Percentiles rank a stretch among this genome's conserved stretches.
Conservation (phyloP, 1,140 invertebrate genomes). For the Monomorium pharaonis region DNA sequence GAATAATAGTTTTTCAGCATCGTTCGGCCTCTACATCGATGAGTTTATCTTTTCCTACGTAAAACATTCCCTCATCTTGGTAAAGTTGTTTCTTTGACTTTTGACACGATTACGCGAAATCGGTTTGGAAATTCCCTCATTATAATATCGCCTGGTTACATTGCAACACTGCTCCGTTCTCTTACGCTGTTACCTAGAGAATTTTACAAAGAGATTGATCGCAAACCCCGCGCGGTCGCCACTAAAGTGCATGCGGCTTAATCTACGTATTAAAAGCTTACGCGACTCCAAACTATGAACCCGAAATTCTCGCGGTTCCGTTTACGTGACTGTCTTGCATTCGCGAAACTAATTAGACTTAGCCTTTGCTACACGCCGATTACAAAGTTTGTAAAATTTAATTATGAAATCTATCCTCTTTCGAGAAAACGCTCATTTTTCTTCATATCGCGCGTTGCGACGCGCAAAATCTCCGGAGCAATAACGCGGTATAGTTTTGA, state of each 20-base stretch:
- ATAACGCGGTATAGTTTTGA: neutral
- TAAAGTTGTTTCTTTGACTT: neutral
- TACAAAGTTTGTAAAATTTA: neutral
- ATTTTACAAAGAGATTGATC: conserved; percentile 42
- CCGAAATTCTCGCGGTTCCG: neutral
- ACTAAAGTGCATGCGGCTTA: neutral
- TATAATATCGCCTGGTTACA: conserved; percentile 39
- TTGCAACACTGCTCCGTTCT: neutral
- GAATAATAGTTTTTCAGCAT: neutral
- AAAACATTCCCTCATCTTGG: neutral
- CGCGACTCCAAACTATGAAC: neutral
- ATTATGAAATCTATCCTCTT: neutral
- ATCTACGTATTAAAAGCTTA: neutral
- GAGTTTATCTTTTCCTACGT: neutral
- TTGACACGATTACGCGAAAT: neutral
- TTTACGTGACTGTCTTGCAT: neutral
- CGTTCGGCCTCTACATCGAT: neutral
- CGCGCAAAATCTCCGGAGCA: neutral
- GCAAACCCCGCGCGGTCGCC: neutral
- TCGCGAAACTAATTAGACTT: conserved; percentile 9
- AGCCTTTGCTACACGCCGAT: neutral
- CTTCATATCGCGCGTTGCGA: too few relatives aligned
- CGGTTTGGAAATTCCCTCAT: conserved; percentile 41
- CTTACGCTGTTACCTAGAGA: neutral
- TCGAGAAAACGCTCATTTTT: neutral